These are phyloP conservation scores for Tipula lateralis DNA, from an alignment of 2,888 invertebrate genomes.

Conservation along the genomic window DNA sequence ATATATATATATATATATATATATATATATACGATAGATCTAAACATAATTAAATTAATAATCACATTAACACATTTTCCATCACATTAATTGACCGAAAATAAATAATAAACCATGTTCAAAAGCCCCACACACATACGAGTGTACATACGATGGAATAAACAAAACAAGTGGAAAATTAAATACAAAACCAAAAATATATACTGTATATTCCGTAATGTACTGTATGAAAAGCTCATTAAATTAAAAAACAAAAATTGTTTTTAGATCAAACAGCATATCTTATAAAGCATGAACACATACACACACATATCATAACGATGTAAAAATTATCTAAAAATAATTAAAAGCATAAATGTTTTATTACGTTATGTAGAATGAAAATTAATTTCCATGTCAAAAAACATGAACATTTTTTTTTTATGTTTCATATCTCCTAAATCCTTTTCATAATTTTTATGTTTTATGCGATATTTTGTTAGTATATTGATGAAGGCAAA, in stretches of 20 bases:
- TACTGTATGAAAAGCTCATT: not conserved
- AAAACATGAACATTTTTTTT: not conserved
- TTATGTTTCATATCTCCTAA: not conserved
- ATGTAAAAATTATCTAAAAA: conserved; percentile 11
- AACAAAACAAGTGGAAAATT: not conserved
- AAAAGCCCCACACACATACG: not conserved
- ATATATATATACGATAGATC: too few species aligned
- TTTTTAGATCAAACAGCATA: not conserved
- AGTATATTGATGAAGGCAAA: not conserved
- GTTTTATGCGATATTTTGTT: not conserved
- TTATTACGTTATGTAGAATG: not conserved
- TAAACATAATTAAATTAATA: not conserved
- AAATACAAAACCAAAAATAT: not conserved
- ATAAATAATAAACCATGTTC: not conserved
- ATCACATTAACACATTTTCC: conserved; percentile 15
- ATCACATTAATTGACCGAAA: not conserved
- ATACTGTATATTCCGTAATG: not conserved
- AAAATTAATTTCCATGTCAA: conserved; percentile 16
- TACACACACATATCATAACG: not conserved
- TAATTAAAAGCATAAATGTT: conserved; percentile 5
- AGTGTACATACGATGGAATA: not conserved
- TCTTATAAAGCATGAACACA: not conserved
- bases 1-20: too few species aligned
- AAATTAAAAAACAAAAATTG: not conserved
- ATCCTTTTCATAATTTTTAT: conserved; percentile 7